Conservation (phyloP, 2,888 invertebrate species). For the Melanostoma scalare region DNA sequence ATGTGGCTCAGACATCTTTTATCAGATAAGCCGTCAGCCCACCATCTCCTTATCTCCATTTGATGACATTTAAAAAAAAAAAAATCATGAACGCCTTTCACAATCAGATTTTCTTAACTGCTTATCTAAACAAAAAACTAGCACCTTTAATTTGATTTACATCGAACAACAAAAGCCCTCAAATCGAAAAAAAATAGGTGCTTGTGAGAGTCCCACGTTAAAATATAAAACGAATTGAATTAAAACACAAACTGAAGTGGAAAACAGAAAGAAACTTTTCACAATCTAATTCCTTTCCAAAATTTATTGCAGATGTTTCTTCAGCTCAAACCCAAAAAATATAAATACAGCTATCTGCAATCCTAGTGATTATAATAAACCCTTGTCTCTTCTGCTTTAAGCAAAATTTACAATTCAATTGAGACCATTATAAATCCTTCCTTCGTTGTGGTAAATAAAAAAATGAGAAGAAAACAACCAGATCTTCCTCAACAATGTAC, state of each 20-base stretch:
- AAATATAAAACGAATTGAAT: too few species aligned
- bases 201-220: too few species aligned
- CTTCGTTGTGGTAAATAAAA: background rate
- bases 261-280: background rate
- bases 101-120: too few species aligned
- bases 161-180: too few species aligned
- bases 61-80: too few species aligned
- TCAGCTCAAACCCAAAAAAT: background rate
- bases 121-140: too few species aligned
- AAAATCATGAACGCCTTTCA: too few species aligned
- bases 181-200: too few species aligned
- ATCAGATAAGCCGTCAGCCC: too few species aligned
- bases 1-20: too few species aligned
- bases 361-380: constrained; percentile 8
- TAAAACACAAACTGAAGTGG: background rate
- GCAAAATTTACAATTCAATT: constrained; percentile 30
- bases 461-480: background rate
- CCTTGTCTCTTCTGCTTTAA: constrained; percentile 3
- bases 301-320: background rate
- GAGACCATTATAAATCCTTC: constrained; percentile 16
- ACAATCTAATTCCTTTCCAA: background rate
- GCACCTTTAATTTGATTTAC: too few species aligned
- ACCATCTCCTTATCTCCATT: too few species aligned
- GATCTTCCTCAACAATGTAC: constrained; percentile 3
- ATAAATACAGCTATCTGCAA: constrained; percentile 1